phyloP scores from a whole-genome alignment of 2,797 vertebrate genomes.

The Gymnoscopelus braueri region DNA sequence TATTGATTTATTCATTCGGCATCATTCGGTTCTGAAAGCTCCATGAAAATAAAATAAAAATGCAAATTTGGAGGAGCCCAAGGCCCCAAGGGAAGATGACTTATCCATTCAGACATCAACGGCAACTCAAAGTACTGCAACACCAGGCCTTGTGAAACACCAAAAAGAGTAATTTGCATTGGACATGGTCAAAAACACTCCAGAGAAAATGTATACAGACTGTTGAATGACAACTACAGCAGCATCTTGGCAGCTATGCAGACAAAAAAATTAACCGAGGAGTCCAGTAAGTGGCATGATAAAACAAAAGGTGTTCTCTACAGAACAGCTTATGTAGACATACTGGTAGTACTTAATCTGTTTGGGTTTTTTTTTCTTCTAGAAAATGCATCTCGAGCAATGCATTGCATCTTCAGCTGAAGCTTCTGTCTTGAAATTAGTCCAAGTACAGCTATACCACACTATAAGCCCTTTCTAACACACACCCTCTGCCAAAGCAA shows the following conservation, averaged over 20 bases:
- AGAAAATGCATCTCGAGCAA: neutral
- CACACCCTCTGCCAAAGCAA: neutral
- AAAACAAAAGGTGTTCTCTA: no score
- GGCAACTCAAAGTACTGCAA: slow-evolving; percentile 42
- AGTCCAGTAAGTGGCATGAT: neutral
- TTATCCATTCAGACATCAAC: slow-evolving; percentile 56
- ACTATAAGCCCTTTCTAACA: neutral
- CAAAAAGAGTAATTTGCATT: slow-evolving; percentile 30
- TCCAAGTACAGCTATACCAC: neutral
- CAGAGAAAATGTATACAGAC: slow-evolving; percentile 31
- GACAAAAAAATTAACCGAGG: neutral
- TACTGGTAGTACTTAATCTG: neutral
- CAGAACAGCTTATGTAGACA: no score
- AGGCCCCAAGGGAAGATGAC: slow-evolving; percentile 41
- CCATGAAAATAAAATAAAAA: slow-evolving; percentile 67
- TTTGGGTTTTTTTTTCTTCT: neutral
- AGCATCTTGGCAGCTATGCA: neutral
- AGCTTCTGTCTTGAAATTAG: neutral
- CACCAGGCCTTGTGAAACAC: slow-evolving; percentile 27
- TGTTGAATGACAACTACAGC: neutral
- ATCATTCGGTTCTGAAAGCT: slow-evolving; percentile 46
- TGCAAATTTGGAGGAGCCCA: slow-evolving; percentile 44
- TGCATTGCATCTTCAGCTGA: slow-evolving; percentile 5
- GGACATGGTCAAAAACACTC: slow-evolving; percentile 35
- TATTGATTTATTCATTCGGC: slow-evolving; percentile 61